Evolutionary conservation across 1,140 invertebrate genomes (phyloP), one percentile per base, ranked within the genome.

Genomic region (Oncopodura yosiiana): DNA sequence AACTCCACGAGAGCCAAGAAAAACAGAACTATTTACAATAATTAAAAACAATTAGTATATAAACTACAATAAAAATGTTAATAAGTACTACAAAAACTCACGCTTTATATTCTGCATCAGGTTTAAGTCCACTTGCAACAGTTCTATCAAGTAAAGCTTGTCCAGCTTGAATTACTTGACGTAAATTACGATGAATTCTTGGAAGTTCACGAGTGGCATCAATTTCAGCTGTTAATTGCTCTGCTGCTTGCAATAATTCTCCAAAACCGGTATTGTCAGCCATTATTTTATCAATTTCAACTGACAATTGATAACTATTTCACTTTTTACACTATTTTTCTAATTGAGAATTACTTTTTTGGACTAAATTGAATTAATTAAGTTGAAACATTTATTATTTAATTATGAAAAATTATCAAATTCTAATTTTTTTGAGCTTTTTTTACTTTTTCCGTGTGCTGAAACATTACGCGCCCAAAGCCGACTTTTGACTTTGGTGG

Each of bases 151-250:
- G 89, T 8, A 96, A 70, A 69, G 93, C 86, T 65, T 91, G 83
- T 0, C 91, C 91, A 29, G 87, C 89, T 71, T 95, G 88, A 27
- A 91, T 73, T 27, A 95, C 86, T 75, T 96, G 92, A 34, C 83
- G 79, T 23, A 95, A 72, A 65, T 91, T 94, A 60, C 92, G 77
- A 65, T 94, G 87, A 8, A 95, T 86, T 70, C 89, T 80, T 5
- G 86, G 86, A 44, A 88, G 68, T 62, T 89, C 86, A 44, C 81
- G 78, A 64, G 79, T 82, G 19, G 81, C 84, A 72, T 92, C 88
- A 46, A 93, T 84, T 68, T 91, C 84, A 48, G 86, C 84, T 2
- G 87, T 85, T 34, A 95, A 73, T 67, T 90, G 86, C 67, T 94
- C 88, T 1, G 92, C 91, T 73, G 87, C 83, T 66, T 90, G 81